Conservation (phyloP, 2,888 invertebrate genomes). For the Drosophila niveifrons region DNA sequence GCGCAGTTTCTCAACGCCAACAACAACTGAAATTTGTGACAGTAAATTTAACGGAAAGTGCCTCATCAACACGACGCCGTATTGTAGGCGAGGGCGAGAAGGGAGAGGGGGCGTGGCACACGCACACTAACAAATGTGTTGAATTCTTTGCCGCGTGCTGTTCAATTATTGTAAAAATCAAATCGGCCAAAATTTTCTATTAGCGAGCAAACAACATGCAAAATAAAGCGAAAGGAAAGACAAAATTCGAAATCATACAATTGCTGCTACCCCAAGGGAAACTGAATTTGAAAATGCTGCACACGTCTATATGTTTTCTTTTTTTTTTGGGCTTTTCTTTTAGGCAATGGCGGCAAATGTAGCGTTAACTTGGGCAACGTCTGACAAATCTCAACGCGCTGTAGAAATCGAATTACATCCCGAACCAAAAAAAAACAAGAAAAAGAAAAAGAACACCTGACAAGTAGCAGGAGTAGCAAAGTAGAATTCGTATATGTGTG, state of each 20-base stretch:
- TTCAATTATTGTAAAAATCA: constrained; percentile 54
- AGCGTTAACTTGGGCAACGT: constrained; percentile 66
- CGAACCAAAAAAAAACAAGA: neutral
- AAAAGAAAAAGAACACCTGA: constrained; percentile 27
- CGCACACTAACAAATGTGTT: constrained; percentile 43
- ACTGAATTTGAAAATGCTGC: constrained; percentile 60
- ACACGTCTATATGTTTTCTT: constrained; percentile 64
- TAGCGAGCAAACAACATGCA: constrained; percentile 67
- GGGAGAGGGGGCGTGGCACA: constrained; percentile 7
- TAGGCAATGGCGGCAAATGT: constrained; percentile 68
- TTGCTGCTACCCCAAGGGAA: neutral
- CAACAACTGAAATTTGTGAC: constrained; percentile 59
- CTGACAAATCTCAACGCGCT: constrained; percentile 61
- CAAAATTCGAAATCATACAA: neutral
- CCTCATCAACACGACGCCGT: constrained; percentile 55
- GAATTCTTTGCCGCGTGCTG: constrained; percentile 21
- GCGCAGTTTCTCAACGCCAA: constrained; percentile 58
- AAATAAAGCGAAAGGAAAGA: constrained; percentile 35
- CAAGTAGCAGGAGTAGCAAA: neutral
- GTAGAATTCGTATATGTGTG: constrained; percentile 17
- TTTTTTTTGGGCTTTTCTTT: constrained; percentile 47
- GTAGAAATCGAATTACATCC: constrained; percentile 76
- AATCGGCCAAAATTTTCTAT: constrained; percentile 70
- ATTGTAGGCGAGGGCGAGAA: constrained; percentile 8
- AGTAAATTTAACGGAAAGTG: constrained; percentile 74